A percentile compares a stretch with the other conserved stretches of the same genome.
phyloP scores from a whole-genome alignment of 2,113 vertebrate genomes.

The Syngnathus typhle region DNA sequence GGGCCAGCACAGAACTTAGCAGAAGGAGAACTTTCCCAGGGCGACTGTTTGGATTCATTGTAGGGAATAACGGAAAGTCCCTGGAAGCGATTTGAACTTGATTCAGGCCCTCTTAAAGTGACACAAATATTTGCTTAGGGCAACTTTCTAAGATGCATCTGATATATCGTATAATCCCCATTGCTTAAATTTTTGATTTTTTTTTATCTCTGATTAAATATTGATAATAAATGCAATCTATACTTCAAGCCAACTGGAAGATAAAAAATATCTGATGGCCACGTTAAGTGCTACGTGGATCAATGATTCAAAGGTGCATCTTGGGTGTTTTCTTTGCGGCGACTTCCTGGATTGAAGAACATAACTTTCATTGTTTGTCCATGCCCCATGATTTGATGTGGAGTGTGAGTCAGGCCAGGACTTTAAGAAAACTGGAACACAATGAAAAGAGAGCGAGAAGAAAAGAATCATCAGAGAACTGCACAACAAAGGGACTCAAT shows the following conservation, averaged over 20 bases:
- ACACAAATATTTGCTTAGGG: conserved; percentile 48
- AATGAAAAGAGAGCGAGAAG: conserved; percentile 8
- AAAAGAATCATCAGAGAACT: not conserved
- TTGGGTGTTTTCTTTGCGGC: conserved; percentile 53
- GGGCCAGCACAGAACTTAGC: conserved; percentile 77
- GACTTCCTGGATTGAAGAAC: conserved; percentile 59
- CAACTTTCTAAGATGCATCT: conserved; percentile 35
- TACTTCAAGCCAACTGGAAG: conserved; percentile 38
- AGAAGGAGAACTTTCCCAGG: conserved; percentile 77
- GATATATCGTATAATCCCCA: conserved; percentile 51
- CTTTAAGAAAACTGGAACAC: conserved; percentile 31
- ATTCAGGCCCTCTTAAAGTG: conserved; percentile 50
- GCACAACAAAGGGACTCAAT: not conserved
- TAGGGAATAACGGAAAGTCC: conserved; percentile 59
- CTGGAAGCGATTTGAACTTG: conserved; percentile 24
- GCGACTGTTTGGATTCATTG: conserved; percentile 73
- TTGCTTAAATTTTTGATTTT: conserved; percentile 52
- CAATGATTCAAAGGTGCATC: conserved; percentile 45
- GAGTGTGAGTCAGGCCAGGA: conserved; percentile 10
- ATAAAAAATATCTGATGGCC: conserved; percentile 46
- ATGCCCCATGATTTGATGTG: conserved; percentile 46
- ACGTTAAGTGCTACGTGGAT: conserved; percentile 29
- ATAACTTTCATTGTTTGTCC: conserved; percentile 43
- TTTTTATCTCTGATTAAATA: conserved; percentile 30
- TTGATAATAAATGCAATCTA: conserved; percentile 28